Percentiles rank a stretch among this genome's conserved stretches.
Evolutionary conservation across 2,113 vertebrate genomes (phyloP).

Genomic region (Psittacara wagleri): DNA sequence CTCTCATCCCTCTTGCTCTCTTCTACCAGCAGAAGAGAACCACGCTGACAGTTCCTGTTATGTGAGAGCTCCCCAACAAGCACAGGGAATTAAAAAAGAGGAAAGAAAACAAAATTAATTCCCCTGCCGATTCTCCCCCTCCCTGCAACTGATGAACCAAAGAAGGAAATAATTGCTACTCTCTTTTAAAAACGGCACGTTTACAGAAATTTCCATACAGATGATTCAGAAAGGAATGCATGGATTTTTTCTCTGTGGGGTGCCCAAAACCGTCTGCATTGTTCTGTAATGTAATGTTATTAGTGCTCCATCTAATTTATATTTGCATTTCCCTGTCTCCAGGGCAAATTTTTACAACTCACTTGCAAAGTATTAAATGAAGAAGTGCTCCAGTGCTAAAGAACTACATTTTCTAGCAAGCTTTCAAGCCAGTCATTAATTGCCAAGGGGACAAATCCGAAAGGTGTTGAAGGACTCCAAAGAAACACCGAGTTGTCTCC

Average conservation of each 20-base stretch:
- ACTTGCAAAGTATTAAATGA: slow-evolving; percentile 66
- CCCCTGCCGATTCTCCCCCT: slow-evolving; percentile 18
- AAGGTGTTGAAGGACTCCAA: slow-evolving; percentile 9
- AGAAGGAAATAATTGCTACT: slow-evolving; percentile 80
- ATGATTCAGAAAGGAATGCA: slow-evolving; percentile 72
- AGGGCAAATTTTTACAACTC: slow-evolving; percentile 73
- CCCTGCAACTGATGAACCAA: slow-evolving; percentile 76
- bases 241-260: slow-evolving; percentile 75
- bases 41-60: neutral
- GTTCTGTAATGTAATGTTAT: slow-evolving; percentile 79
- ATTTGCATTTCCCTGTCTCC: slow-evolving; percentile 77
- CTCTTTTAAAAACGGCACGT: slow-evolving; percentile 76
- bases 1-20: slow-evolving; percentile 9
- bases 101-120: slow-evolving; percentile 67
- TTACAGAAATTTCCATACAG: slow-evolving; percentile 81
- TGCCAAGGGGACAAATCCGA: neutral
- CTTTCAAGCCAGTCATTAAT: slow-evolving; percentile 9
- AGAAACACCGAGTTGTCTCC: neutral
- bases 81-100: slow-evolving; percentile 27
- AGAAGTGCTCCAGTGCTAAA: slow-evolving; percentile 36
- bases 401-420: slow-evolving; percentile 5
- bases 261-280: slow-evolving; percentile 72
- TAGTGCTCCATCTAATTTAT: slow-evolving; percentile 72
- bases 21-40: neutral
- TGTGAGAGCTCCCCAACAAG: slow-evolving; percentile 21